Conservation (phyloP, 2,888 invertebrate species). For the Rutpela maculata region DNA sequence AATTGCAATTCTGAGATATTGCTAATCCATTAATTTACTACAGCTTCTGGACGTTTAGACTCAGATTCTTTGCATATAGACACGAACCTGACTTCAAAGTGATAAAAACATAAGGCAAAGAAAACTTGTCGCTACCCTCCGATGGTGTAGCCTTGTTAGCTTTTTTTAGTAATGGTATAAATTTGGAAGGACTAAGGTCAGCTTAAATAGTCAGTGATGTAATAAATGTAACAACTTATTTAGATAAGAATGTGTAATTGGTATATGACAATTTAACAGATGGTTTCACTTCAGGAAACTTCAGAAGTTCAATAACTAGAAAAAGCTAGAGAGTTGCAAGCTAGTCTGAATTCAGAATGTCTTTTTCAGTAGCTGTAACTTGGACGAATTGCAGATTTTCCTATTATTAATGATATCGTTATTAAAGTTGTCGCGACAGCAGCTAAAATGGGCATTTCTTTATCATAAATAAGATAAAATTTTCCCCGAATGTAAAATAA, state of each 20-base stretch:
- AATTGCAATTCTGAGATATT: too few species aligned
- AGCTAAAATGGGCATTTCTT: conserved; percentile 46
- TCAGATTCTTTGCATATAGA: too few species aligned
- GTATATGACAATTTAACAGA: background rate
- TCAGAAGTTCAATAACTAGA: background rate
- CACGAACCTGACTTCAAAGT: too few species aligned
- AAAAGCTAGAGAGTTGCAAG: background rate
- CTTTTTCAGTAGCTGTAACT: conserved; percentile 39
- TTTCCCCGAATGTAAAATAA: conserved; percentile 27
- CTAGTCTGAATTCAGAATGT: conserved; percentile 10
- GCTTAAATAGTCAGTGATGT: background rate
- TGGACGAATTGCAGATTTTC: conserved; percentile 44
- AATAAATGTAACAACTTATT: background rate
- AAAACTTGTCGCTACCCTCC: background rate
- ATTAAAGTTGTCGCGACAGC: conserved; percentile 48
- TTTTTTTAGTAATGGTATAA: background rate
- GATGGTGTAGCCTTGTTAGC: background rate
- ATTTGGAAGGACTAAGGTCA: background rate
- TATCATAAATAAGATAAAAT: conserved; percentile 41
- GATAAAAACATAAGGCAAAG: too few species aligned
- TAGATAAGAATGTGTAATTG: conserved; percentile 9
- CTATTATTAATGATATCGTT: conserved; percentile 49
- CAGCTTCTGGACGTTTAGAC: too few species aligned
- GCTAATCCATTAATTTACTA: too few species aligned
- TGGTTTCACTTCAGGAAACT: background rate